Conservation (phyloP, 1,140 invertebrate species). For the Neelides sp. region DNA sequence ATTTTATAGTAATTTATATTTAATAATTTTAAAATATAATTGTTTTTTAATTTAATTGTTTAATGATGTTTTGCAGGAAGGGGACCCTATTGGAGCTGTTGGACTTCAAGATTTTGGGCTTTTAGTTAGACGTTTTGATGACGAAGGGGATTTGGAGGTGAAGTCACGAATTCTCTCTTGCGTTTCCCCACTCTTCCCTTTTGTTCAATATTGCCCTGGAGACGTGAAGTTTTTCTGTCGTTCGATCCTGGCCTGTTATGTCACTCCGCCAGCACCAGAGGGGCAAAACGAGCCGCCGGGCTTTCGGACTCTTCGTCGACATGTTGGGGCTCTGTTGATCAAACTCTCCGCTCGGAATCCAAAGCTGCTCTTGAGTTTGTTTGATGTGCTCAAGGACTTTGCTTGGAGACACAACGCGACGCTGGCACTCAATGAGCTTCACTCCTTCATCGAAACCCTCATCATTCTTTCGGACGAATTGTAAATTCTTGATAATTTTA, state of each 20-base stretch:
- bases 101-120: conserved; percentile 18
- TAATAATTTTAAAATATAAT: background rate
- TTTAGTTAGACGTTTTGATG: conserved; percentile 12
- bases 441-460: too few species aligned
- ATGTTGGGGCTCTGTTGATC: conserved; percentile 19
- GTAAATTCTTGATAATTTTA: too few species aligned
- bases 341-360: too few species aligned
- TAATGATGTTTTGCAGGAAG: conserved; percentile 15
- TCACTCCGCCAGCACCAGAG: conserved; percentile 15
- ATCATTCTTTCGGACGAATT: too few species aligned
- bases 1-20: too few species aligned
- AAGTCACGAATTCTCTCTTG: conserved; percentile 24
- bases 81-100: conserved; percentile 12
- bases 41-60: conserved; percentile 4
- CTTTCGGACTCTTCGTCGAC: conserved; percentile 16
- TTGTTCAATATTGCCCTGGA: conserved; percentile 11
- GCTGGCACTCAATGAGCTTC: too few species aligned
- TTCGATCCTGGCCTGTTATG: conserved; percentile 16
- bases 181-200: conserved; percentile 24
- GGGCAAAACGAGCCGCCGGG: background rate
- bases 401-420: too few species aligned
- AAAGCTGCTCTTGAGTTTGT: too few species aligned
- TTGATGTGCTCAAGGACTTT: too few species aligned
- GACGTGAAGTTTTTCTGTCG: conserved; percentile 4
- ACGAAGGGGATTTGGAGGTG: conserved; percentile 12